Percentiles rank a stretch among this genome's conserved stretches.
Evolutionary conservation across 2,888 invertebrate genomes (phyloP).

Genomic region (Agriopis aurantiaria): DNA sequence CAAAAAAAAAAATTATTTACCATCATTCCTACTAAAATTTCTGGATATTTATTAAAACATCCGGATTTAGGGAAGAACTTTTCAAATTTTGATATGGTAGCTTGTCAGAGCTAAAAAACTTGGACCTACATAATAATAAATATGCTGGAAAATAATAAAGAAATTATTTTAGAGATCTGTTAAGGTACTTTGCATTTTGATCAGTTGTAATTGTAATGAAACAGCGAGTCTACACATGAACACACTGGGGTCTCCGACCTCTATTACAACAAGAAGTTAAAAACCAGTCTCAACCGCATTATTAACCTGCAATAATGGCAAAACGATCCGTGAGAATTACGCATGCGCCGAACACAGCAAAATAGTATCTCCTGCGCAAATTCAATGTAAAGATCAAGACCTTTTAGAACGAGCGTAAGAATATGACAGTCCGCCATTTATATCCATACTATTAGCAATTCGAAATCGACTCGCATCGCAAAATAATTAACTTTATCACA

Average conservation of each 20-base stretch:
- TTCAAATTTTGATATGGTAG: no score
- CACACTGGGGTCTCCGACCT: constrained; percentile 49
- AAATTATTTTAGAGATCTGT: no score
- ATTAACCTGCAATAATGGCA: constrained; percentile 65
- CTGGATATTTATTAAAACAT: no score
- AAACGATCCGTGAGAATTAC: constrained; percentile 70
- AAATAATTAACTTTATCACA: constrained; percentile 60
- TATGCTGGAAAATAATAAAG: no score
- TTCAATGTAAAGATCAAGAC: constrained; percentile 85
- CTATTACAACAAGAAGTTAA: constrained; percentile 53
- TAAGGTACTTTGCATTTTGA: no score
- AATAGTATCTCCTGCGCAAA: constrained; percentile 62
- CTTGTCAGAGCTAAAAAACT: no score
- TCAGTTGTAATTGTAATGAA: neutral
- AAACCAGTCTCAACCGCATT: constrained; percentile 56
- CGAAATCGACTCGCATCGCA: constrained; percentile 39
- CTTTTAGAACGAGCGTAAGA: constrained; percentile 67
- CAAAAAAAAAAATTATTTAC: no score
- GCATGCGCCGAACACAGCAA: constrained; percentile 64
- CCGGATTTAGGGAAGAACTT: no score
- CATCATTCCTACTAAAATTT: no score
- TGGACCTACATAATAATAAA: no score
- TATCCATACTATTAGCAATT: constrained; percentile 52
- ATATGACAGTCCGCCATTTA: constrained; percentile 66
- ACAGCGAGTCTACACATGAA: constrained; percentile 36